A percentile compares a stretch with the other conserved stretches of the same genome.
Evolutionary conservation across 2,888 invertebrate species (phyloP).

Genomic region (Capitulum mitella): DNA sequence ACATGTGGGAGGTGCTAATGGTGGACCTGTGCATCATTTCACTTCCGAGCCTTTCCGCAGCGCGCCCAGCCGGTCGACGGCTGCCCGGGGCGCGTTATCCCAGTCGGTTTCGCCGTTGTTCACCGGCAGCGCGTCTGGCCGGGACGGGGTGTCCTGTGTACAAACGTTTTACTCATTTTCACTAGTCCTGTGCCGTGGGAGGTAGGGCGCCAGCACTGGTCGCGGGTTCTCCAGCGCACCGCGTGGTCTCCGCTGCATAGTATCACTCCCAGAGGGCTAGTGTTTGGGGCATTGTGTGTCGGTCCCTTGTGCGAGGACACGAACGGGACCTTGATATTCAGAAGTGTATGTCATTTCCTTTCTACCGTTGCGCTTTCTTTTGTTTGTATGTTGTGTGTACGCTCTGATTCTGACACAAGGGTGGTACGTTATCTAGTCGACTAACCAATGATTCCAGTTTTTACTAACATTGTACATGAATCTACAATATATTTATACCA

Average conservation of each 20-base stretch:
- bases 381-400: slow-evolving; percentile 21
- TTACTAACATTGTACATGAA: slow-evolving; percentile 25
- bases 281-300: neutral
- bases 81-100: no score
- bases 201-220: neutral
- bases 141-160: neutral
- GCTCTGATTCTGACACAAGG: neutral
- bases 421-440: slow-evolving; percentile 26
- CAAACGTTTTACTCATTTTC: neutral
- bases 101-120: no score
- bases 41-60: neutral
- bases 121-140: no score
- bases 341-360: neutral
- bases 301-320: no score
- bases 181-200: neutral
- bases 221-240: no score
- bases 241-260: no score
- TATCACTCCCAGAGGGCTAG: no score
- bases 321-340: neutral
- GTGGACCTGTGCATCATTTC: no score
- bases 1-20: no score
- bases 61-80: neutral
- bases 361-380: neutral
- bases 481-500: slow-evolving; percentile 23
- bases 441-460: slow-evolving; percentile 25